Percentiles rank a stretch among this genome's conserved stretches.
Conservation (phyloP, 2,888 invertebrate genomes). For the Stenchaetothrips biformis region DNA sequence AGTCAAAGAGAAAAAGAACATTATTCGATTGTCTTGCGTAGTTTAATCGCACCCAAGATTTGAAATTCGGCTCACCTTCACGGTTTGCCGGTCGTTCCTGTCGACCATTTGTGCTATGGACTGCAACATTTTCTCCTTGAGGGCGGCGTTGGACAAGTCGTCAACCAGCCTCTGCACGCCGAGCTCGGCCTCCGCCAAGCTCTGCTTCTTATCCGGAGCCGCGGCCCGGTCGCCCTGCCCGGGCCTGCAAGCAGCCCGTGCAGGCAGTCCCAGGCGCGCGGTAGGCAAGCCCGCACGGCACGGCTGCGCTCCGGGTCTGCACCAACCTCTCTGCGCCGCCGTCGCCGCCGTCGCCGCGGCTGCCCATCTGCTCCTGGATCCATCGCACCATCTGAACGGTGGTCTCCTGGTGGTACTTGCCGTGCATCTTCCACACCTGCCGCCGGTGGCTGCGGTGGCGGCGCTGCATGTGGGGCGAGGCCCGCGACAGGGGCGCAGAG, state of each 20-base stretch:
- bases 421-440: not conserved
- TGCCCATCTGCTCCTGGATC: conserved; percentile 16
- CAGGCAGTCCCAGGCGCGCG: no score
- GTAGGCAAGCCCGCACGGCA: no score
- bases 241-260: not conserved
- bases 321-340: not conserved
- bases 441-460: not conserved
- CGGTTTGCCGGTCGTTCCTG: not conserved
- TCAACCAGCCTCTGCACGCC: not conserved
- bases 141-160: not conserved
- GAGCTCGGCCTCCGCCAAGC: not conserved
- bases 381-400: conserved; percentile 9
- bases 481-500: not conserved
- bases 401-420: conserved; percentile 16
- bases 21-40: no score
- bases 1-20: no score
- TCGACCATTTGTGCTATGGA: not conserved
- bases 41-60: no score
- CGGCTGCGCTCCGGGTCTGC: no score
- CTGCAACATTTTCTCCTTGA: not conserved
- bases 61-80: not conserved
- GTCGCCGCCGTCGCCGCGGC: not conserved
- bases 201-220: not conserved
- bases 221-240: not conserved
- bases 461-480: not conserved